These are phyloP conservation scores for Ophion ventricosus DNA, from an alignment of 2,888 invertebrate species.

Conservation along the genomic window DNA sequence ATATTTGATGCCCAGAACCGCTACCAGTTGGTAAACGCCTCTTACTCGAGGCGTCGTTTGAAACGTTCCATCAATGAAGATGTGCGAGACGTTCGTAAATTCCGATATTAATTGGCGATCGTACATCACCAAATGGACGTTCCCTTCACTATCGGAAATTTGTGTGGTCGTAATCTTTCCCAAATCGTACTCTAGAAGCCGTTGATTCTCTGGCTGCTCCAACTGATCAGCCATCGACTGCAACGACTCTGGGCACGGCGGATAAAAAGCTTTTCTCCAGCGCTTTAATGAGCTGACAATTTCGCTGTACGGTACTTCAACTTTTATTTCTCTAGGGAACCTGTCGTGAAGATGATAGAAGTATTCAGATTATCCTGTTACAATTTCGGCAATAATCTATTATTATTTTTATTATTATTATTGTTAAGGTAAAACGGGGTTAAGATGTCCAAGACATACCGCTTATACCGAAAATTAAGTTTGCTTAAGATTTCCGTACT, in stretches of 20 bases:
- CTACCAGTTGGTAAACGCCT: conserved; percentile 29
- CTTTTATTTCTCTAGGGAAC: conserved; percentile 31
- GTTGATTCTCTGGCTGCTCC: conserved; percentile 17
- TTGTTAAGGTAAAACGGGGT: not conserved
- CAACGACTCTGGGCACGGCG: conserved; percentile 22
- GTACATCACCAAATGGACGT: conserved; percentile 32
- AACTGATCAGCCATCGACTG: conserved; percentile 23
- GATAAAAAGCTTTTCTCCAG: conserved; percentile 34
- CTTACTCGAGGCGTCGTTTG: conserved; percentile 32
- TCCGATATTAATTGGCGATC: conserved; percentile 26
- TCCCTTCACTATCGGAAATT: conserved; percentile 12
- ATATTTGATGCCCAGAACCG: conserved; percentile 42
- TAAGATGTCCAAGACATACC: not conserved
- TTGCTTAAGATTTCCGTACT: too few species aligned
- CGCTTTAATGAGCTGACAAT: conserved; percentile 27
- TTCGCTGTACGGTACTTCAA: conserved; percentile 18
- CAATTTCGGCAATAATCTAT: too few species aligned
- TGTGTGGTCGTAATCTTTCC: not conserved
- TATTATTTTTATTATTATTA: too few species aligned
- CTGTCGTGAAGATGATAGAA: conserved; percentile 8
- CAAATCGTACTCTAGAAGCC: conserved; percentile 25
- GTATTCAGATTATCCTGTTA: too few species aligned
- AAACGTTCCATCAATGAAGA: conserved; percentile 55
- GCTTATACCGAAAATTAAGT: not conserved
- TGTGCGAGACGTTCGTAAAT: conserved; percentile 16